Evolutionary conservation across 2,797 vertebrate species (phyloP).

Genomic region (Petrocephalus sullivani): DNA sequence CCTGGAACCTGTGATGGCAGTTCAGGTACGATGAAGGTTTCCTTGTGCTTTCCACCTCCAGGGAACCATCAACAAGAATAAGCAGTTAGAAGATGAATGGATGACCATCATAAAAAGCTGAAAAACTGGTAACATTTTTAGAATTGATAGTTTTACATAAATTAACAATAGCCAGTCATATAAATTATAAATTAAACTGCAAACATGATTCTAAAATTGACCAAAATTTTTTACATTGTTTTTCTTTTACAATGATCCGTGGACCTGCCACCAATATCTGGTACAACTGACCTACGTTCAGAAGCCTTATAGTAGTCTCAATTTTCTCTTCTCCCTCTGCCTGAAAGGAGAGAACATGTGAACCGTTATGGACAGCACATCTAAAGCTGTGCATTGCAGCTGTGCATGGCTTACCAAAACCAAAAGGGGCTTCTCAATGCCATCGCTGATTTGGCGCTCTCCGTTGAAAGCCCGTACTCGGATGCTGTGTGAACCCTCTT

Average conservation of each 20-base stretch:
- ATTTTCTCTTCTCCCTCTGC: constrained; percentile 58
- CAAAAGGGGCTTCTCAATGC: constrained; percentile 58
- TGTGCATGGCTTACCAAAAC: constrained; percentile 57
- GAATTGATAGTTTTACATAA: neutral
- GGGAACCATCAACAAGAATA: neutral
- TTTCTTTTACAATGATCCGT: neutral
- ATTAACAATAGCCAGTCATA: neutral
- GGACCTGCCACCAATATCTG: neutral
- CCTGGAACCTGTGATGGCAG: constrained; percentile 57
- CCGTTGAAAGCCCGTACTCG: constrained; percentile 57
- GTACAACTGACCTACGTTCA: constrained; percentile 45
- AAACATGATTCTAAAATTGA: neutral
- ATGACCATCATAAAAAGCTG: neutral
- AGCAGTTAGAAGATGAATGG: neutral
- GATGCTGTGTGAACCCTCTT: constrained; percentile 44
- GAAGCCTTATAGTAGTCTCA: constrained; percentile 38
- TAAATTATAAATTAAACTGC: neutral
- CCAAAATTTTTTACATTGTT: neutral
- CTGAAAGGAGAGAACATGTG: constrained; percentile 32
- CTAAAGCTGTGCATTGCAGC: neutral
- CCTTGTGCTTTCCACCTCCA: constrained; percentile 50
- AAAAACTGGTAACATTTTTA: neutral
- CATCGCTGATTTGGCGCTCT: constrained; percentile 34
- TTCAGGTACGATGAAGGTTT: constrained; percentile 28
- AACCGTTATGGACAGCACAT: neutral